Conservation (phyloP, 2,888 invertebrate species). For the Polydrusus tereticollis region DNA sequence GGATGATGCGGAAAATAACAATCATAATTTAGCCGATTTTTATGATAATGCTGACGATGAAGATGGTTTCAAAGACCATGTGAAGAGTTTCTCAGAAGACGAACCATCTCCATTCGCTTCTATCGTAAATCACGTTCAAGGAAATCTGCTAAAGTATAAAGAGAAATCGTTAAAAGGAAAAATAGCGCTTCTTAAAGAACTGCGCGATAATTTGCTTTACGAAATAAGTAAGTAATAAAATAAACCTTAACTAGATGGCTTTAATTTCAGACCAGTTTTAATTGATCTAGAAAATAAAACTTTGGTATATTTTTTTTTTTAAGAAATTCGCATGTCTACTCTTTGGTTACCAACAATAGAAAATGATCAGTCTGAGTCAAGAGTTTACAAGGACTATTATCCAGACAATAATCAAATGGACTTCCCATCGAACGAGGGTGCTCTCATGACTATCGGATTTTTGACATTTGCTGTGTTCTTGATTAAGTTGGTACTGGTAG, state of each 20-base stretch:
- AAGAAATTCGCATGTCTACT: slow-evolving; percentile 29
- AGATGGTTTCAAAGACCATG: slow-evolving; percentile 14
- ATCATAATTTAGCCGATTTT: not conserved
- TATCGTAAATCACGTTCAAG: slow-evolving; percentile 60
- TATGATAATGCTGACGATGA: slow-evolving; percentile 4
- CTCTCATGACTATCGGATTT: slow-evolving; percentile 86
- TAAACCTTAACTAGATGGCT: no score
- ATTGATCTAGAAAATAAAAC: not conserved
- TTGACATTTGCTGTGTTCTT: slow-evolving; percentile 88
- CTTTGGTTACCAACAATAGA: not conserved
- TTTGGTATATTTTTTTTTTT: slow-evolving; percentile 1
- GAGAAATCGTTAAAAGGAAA: slow-evolving; percentile 68
- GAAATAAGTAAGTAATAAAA: slow-evolving; percentile 74
- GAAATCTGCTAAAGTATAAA: slow-evolving; percentile 62
- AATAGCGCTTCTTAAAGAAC: slow-evolving; percentile 71
- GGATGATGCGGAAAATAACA: not conserved
- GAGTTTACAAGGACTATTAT: slow-evolving; percentile 25
- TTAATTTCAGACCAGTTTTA: no score
- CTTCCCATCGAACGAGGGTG: slow-evolving; percentile 85
- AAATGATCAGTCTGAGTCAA: not conserved
- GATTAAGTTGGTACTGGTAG: slow-evolving; percentile 85
- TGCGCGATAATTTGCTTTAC: slow-evolving; percentile 73
- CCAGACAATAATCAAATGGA: slow-evolving; percentile 71
- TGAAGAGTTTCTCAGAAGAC: slow-evolving; percentile 3
- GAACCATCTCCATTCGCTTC: slow-evolving; percentile 51